Evolutionary conservation across 2,113 vertebrate species (phyloP), one percentile per base, ranked within the genome.

Genomic region (Antechinus stuartii): DNA sequence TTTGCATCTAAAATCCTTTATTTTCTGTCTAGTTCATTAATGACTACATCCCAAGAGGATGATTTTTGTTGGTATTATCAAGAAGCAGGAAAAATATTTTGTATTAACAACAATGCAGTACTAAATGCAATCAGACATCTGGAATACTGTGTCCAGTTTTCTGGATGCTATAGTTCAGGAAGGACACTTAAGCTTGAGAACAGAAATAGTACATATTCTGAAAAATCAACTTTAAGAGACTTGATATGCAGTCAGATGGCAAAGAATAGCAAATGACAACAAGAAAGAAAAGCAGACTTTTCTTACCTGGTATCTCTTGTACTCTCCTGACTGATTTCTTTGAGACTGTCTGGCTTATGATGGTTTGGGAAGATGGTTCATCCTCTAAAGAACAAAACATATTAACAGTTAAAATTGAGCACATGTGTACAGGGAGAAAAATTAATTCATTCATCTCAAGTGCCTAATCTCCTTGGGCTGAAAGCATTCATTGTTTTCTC

Each of bases 231-330:
- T 76, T 84, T n/a, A 42, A 23, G 35, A n/a, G 68, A 84, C 16
- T 42, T 84, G 68, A 84, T 52, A 52, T 84, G 35, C 8, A 42
- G n/a, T 84, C 68, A 84, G 35, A 84, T 19, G 35, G 61, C 54
- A 90, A 94, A 90, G 57, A 76, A 47, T 76, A 53, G 30, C 23
- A 91, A 3, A 5, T 92, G 90, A 94, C 8, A 96, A 93, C 52
- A 95, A 94, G 95, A 53, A 6, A 57, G 91, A 93, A 90, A 93
- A 30, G 1, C 53, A 9, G 91, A 55, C 1, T 16, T 27, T 23
- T 90, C 54, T 97, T 97, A 98, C 98, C 97, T 94, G 94, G 49
- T 92, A 4, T 30, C 25, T 97, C 96, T 84, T n/a, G 91, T 57
- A 90, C 92, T 95, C 61, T 96, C 42, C 24, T 95, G 76, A 92